Base-by-base conservation (phyloP, 2,888 invertebrate genomes). In the Drosophila niveifrons region DNA sequence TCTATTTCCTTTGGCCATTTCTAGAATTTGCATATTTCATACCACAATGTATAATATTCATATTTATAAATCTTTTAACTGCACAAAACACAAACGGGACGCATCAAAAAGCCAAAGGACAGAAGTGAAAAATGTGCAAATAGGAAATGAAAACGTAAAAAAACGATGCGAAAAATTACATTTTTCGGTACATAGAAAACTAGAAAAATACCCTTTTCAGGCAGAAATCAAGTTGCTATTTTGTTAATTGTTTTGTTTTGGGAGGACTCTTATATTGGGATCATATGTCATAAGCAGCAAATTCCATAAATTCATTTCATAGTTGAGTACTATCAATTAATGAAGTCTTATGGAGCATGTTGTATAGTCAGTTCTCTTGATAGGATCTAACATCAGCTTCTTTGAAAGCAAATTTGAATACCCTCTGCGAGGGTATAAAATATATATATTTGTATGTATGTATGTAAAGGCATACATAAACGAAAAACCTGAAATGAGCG, bases 21-120 rank as follows among this genome's bases (percentile, higher is more conserved):
- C 84, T 70, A 75, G 72, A 84, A 84, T 88, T 86, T 84, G 81
- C 88, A 84, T 84, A 83, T 84, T 84, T 88, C 81, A 88, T 88
- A 86, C 87, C 83, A 86, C 81, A 83, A 88, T 82, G 88, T 88
- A 84, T 88, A 86, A 86, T 83, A 88, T 84, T 84, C 89, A 88
- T 88, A 84, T 88, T 84, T 84, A 88, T 88, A 84, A 84, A 84
- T 84, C 84, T 88, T 84, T 84, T 88, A 84, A 75, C 84, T 86
- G 86, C 80, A 85, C 85, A 82, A 72, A 76, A 85, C 82, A 82
- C 82, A 82, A 72, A 83, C 78, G 80, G 78, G 80, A 81, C 78
- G 78, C 87, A 88, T 84, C 88, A 83, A 88, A 81, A 88, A 88
- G 86, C 70, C 75, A 88, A 75, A 78, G 84, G 86, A 82, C 69